phyloP scores from a whole-genome alignment of 1,140 invertebrate species.

The Drosophila subpulchrella region DNA sequence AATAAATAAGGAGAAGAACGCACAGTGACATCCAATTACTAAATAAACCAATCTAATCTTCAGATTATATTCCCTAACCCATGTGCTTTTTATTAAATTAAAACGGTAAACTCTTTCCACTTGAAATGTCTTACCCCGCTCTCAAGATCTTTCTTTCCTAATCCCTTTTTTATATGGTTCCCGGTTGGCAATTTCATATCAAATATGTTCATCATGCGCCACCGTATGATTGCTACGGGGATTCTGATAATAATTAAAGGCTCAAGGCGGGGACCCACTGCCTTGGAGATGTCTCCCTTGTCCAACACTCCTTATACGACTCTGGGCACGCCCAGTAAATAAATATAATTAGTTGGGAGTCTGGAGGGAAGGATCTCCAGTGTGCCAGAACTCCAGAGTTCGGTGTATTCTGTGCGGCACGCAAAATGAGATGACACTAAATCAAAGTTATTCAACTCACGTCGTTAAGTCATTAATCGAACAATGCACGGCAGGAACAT shows the following conservation, averaged over 20 bases:
- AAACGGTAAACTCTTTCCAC: background rate
- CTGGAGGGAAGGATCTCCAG: slow-evolving; percentile 2
- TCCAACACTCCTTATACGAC: slow-evolving; percentile 3
- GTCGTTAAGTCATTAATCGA: slow-evolving; percentile 83
- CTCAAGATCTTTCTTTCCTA: background rate
- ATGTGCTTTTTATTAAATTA: too few species aligned
- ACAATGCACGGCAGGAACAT: slow-evolving; percentile 75
- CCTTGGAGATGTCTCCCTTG: background rate
- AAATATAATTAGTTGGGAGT: slow-evolving; percentile 72
- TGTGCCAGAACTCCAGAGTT: background rate
- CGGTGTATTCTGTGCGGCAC: slow-evolving; percentile 44
- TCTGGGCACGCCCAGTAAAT: slow-evolving; percentile 64
- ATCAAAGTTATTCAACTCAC: slow-evolving; percentile 82
- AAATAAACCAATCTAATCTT: too few species aligned
- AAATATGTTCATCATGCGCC: slow-evolving; percentile 58
- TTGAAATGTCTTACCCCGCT: background rate
- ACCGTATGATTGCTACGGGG: slow-evolving; percentile 51
- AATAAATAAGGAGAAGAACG: too few species aligned
- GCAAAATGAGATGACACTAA: slow-evolving; percentile 79
- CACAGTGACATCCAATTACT: too few species aligned
- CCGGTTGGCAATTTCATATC: slow-evolving; percentile 30
- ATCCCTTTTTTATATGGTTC: background rate
- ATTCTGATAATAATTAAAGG: slow-evolving; percentile 71
- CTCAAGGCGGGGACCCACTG: slow-evolving; percentile 35
- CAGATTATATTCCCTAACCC: too few species aligned